A percentile compares a stretch with the other conserved stretches of the same genome.
Evolutionary conservation across 2,888 invertebrate genomes (phyloP).

Genomic region (Ischnus inquisitorius): DNA sequence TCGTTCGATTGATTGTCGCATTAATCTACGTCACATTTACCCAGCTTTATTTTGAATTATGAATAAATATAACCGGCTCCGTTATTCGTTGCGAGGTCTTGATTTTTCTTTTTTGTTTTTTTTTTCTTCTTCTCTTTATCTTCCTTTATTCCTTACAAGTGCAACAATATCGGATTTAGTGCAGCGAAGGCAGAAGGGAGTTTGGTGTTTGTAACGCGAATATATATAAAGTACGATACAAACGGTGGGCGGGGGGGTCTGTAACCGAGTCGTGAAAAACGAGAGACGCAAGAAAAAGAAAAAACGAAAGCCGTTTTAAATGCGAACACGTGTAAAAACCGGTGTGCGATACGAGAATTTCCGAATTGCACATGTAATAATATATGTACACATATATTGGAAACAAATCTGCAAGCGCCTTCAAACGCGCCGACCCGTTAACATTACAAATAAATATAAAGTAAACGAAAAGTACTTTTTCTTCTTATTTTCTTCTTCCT

Average conservation of each 20-base stretch:
- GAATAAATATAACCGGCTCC: conserved; percentile 72
- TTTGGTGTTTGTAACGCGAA: conserved; percentile 30
- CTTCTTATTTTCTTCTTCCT: no score
- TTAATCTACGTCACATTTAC: conserved; percentile 64
- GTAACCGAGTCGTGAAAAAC: conserved; percentile 17
- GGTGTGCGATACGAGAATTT: conserved; percentile 47
- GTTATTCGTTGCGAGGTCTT: conserved; percentile 57
- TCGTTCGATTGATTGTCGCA: conserved; percentile 74
- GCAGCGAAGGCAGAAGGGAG: conserved; percentile 44
- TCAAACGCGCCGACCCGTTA: conserved; percentile 57
- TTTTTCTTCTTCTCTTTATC: neutral
- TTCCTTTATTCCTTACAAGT: conserved; percentile 50
- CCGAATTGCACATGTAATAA: conserved; percentile 32
- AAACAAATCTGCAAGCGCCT: conserved; percentile 52
- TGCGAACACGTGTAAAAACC: conserved; percentile 37
- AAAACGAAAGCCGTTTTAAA: conserved; percentile 31
- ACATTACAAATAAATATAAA: conserved; percentile 73
- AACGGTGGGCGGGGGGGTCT: neutral
- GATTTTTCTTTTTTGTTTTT: neutral
- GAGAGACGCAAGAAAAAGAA: conserved; percentile 22
- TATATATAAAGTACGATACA: conserved; percentile 34
- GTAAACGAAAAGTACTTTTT: conserved; percentile 58
- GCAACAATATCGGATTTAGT: conserved; percentile 45
- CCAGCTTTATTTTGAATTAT: conserved; percentile 67
- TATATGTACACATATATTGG: neutral